Evolutionary conservation across 1,140 invertebrate species (phyloP).

Genomic region (Spodoptera frugiperda): DNA sequence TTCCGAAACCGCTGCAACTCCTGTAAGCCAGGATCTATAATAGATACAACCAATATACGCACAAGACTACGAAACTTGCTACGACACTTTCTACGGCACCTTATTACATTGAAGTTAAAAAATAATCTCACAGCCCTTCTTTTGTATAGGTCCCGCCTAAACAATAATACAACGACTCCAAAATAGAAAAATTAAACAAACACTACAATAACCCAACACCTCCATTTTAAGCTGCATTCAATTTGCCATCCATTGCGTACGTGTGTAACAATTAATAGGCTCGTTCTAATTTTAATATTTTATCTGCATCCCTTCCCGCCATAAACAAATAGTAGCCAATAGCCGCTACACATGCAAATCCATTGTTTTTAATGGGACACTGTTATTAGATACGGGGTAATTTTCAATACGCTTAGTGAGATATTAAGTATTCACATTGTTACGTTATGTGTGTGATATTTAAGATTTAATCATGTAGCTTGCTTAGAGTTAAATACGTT

Average conservation of each 20-base stretch:
- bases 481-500: too few species aligned
- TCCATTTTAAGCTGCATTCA: constrained; percentile 28
- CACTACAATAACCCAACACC: constrained; percentile 7
- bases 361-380: constrained; percentile 29
- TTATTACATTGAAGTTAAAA: too few species aligned
- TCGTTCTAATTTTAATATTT: constrained; percentile 36
- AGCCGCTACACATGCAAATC: constrained; percentile 29
- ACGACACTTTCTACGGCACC: too few species aligned
- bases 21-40: too few species aligned
- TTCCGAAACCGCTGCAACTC: too few species aligned
- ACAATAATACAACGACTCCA: not conserved
- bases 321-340: constrained; percentile 36
- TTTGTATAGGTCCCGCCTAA: not conserved
- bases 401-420: too few species aligned
- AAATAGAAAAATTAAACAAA: not conserved
- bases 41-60: too few species aligned
- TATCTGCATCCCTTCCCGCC: constrained; percentile 28
- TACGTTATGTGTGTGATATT: too few species aligned
- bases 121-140: too few species aligned
- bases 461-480: too few species aligned
- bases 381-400: not conserved
- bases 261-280: constrained; percentile 22
- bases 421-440: too few species aligned
- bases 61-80: too few species aligned
- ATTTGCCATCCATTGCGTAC: constrained; percentile 10